These are phyloP conservation scores for Ramazzottius varieornatus DNA, from an alignment of 2,888 invertebrate genomes.

Conservation along the genomic window DNA sequence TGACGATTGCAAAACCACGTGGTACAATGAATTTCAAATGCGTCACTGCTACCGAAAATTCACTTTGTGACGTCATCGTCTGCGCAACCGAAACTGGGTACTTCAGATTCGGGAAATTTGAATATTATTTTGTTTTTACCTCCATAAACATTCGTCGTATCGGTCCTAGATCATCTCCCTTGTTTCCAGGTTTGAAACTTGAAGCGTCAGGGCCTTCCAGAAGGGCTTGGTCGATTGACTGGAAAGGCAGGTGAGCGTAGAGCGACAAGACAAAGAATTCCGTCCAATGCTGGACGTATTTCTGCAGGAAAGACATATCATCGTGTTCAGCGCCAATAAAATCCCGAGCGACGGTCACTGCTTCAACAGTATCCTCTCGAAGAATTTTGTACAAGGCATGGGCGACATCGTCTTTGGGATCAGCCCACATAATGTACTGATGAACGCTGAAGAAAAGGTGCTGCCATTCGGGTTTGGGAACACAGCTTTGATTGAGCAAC, in stretches of 20 bases:
- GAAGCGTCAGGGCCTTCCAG: neutral
- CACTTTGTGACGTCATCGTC: too few species aligned
- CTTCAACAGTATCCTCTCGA: neutral
- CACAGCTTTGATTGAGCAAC: conserved; percentile 70
- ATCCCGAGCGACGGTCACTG: neutral
- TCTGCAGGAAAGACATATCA: neutral
- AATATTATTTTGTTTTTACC: too few species aligned
- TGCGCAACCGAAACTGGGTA: too few species aligned
- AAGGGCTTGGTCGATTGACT: neutral
- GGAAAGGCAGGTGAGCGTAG: neutral
- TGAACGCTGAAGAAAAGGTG: conserved; percentile 45
- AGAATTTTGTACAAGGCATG: neutral
- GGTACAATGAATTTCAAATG: too few species aligned
- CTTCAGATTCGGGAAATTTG: too few species aligned
- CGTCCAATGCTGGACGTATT: neutral
- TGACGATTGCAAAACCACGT: too few species aligned
- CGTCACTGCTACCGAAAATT: neutral
- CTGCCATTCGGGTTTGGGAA: conserved; percentile 85
- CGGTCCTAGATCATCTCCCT: neutral
- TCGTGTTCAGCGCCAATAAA: neutral
- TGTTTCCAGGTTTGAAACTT: neutral
- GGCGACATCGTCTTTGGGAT: neutral
- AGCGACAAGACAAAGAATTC: neutral
- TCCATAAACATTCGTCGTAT: neutral
- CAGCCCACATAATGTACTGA: neutral